phyloP scores from a whole-genome alignment of 2,888 invertebrate species.

The Reticulitermes lucifugus region DNA sequence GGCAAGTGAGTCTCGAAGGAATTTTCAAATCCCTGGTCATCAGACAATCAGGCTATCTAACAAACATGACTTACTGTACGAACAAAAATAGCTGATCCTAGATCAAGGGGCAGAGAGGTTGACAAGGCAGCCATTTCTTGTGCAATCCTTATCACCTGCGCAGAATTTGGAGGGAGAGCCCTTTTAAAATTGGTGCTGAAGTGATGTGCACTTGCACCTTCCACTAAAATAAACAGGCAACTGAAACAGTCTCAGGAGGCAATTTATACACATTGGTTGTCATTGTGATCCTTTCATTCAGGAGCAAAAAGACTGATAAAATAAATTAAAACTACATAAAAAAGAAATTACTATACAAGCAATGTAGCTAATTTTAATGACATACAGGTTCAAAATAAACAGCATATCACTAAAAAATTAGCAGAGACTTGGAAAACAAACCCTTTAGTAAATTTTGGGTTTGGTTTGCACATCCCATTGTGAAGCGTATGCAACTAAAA shows the following conservation, averaged over 20 bases:
- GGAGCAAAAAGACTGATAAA: constrained; percentile 36
- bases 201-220: constrained; percentile 50
- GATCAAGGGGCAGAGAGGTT: constrained; percentile 53
- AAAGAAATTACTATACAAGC: neutral
- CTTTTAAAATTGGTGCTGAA: constrained; percentile 50
- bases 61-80: constrained; percentile 50
- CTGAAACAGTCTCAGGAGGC: constrained; percentile 45
- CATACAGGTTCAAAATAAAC: too few relatives aligned
- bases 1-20: neutral
- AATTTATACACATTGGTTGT: constrained; percentile 17
- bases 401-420: too few relatives aligned
- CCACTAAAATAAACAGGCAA: constrained; percentile 53
- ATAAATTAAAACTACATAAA: constrained; percentile 35
- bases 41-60: neutral
- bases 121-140: constrained; percentile 55
- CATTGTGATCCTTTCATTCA: neutral
- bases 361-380: too few relatives aligned
- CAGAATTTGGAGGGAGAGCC: constrained; percentile 49
- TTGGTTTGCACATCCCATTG: too few relatives aligned
- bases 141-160: constrained; percentile 54
- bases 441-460: too few relatives aligned
- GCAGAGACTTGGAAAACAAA: too few relatives aligned
- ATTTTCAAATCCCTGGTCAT: neutral
- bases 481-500: too few relatives aligned
- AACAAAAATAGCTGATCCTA: constrained; percentile 53